Evolutionary conservation across 1,140 invertebrate species (phyloP).

Genomic region (Dermatophagoides farinae): DNA sequence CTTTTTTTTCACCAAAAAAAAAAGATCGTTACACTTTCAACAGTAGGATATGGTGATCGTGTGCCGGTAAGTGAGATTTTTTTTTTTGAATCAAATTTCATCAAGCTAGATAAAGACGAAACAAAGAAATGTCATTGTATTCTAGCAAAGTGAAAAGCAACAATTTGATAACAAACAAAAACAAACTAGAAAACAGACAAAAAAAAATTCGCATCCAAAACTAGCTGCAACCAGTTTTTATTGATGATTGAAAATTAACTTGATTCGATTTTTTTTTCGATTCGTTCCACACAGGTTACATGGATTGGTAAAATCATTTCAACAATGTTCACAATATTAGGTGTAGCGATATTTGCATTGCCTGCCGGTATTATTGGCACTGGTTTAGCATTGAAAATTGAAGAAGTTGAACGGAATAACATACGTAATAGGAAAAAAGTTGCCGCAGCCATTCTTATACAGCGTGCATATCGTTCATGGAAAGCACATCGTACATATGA

Average conservation of each 20-base stretch:
- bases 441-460: constrained; percentile 4
- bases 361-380: constrained; percentile 11
- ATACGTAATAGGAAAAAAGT: constrained; percentile 6
- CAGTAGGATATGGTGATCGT: constrained; percentile 10
- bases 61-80: constrained; percentile 5
- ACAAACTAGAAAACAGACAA: background rate
- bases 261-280: background rate
- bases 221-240: too few species aligned
- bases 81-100: background rate
- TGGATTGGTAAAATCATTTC: constrained; percentile 10
- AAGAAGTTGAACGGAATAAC: constrained; percentile 10
- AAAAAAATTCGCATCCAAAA: background rate
- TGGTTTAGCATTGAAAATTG: constrained; percentile 10
- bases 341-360: constrained; percentile 7
- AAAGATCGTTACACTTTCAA: constrained; percentile 9
- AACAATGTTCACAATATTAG: constrained; percentile 6
- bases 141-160: too few species aligned
- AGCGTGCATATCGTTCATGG: background rate
- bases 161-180: background rate
- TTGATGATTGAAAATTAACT: too few species aligned
- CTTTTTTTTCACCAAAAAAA: background rate
- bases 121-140: background rate
- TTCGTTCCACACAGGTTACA: background rate
- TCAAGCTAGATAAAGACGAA: background rate
- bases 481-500: constrained; percentile 4